Conservation (phyloP, 2,888 invertebrate genomes). For the Phyto melanocephala region DNA sequence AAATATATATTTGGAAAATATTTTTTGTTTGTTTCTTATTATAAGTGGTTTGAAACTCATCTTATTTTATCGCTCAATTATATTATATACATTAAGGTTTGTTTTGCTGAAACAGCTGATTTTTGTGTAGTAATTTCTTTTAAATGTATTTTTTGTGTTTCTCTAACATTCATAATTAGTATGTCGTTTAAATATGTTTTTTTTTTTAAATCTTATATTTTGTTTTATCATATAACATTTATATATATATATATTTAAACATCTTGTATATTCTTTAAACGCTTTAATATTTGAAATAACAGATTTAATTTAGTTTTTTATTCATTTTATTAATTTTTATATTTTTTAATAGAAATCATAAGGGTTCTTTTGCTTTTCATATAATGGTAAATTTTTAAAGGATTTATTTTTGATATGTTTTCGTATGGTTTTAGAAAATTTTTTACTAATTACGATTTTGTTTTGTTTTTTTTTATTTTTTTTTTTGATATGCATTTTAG, state of each 20-base stretch:
- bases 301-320: constrained; percentile 40
- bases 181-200: not conserved
- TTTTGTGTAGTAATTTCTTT: constrained; percentile 47
- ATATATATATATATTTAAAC: constrained; percentile 24
- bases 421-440: constrained; percentile 59
- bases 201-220: not conserved
- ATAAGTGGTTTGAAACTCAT: constrained; percentile 65
- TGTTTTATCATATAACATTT: constrained; percentile 29
- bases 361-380: not conserved
- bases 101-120: constrained; percentile 45
- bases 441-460: constrained; percentile 1
- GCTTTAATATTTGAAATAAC: constrained; percentile 13
- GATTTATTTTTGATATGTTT: constrained; percentile 52
- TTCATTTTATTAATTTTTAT: constrained; percentile 20
- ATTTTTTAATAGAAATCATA: not conserved
- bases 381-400: not conserved
- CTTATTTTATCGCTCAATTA: constrained; percentile 17
- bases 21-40: constrained; percentile 7
- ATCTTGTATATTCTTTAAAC: constrained; percentile 37
- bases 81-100: constrained; percentile 43
- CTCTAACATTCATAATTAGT: constrained; percentile 35
- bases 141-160: not conserved
- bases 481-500: constrained; percentile 34
- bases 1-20: not conserved
- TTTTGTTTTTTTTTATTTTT: not conserved